phyloP scores from a whole-genome alignment of 2,888 invertebrate genomes.

The Meandrusa payeni region DNA sequence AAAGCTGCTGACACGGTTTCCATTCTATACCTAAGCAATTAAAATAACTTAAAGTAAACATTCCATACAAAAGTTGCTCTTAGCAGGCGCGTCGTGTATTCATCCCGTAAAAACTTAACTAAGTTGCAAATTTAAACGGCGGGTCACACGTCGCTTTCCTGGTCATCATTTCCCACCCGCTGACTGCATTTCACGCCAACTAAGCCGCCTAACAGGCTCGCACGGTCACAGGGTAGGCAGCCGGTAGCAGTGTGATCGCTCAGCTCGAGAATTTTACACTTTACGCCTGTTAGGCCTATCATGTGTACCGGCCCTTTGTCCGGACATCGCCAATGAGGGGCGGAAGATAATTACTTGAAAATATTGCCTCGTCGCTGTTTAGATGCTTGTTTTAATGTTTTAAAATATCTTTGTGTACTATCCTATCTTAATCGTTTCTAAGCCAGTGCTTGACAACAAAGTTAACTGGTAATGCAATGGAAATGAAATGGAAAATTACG shows the following conservation, averaged over 20 bases:
- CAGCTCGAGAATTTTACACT: conserved; percentile 40
- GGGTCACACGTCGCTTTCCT: conserved; percentile 30
- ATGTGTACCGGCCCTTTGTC: conserved; percentile 38
- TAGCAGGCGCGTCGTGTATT: background rate
- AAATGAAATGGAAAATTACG: no score
- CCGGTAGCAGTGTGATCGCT: conserved; percentile 34
- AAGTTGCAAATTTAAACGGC: conserved; percentile 17
- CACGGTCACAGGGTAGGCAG: conserved; percentile 17
- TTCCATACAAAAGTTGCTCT: background rate
- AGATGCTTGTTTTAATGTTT: conserved; percentile 8
- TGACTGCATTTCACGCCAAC: conserved; percentile 41
- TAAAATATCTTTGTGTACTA: background rate
- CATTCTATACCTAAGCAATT: conserved; percentile 1
- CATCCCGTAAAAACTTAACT: conserved; percentile 7
- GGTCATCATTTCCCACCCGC: conserved; percentile 36
- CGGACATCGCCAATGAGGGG: conserved; percentile 31
- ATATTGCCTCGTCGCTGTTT: conserved; percentile 8
- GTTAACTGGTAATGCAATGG: no score
- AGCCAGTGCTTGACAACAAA: no score
- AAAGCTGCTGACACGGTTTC: conserved; percentile 8
- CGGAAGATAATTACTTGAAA: conserved; percentile 13
- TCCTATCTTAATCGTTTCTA: no score
- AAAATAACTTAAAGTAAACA: background rate
- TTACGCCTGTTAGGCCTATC: conserved; percentile 46
- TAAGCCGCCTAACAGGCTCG: conserved; percentile 31